These are phyloP conservation scores for Pentalonia nigronervosa DNA, from an alignment of 1,140 invertebrate genomes.

Conservation along the genomic window DNA sequence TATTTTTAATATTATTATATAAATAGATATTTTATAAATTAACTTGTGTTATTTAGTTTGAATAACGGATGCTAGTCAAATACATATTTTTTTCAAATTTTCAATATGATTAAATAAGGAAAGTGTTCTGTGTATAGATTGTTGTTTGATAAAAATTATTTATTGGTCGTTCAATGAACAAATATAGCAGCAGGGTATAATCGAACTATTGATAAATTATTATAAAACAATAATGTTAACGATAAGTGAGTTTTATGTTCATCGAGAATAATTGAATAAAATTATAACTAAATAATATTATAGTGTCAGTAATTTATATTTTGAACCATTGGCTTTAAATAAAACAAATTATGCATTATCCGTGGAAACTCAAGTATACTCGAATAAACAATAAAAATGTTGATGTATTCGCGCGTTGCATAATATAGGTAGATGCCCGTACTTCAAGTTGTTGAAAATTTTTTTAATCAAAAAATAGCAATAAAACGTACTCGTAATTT, in stretches of 20 bases:
- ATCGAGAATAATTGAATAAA: not conserved
- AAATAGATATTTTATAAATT: too few relatives aligned
- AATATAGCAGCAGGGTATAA: not conserved
- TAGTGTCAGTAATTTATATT: not conserved
- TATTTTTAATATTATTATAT: not conserved
- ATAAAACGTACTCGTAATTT: conserved; percentile 1
- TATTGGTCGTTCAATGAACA: not conserved
- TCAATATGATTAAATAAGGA: not conserved
- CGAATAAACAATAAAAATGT: conserved; percentile 20
- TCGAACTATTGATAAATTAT: not conserved
- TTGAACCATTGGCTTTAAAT: not conserved
- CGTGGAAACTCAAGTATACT: not conserved
- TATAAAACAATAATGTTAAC: too few relatives aligned
- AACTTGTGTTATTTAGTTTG: not conserved
- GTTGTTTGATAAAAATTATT: not conserved
- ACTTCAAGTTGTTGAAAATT: not conserved
- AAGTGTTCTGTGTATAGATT: not conserved
- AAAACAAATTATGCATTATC: not conserved
- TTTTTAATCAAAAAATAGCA: conserved; percentile 16
- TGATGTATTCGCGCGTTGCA: not conserved
- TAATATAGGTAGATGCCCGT: not conserved
- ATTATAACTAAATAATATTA: not conserved
- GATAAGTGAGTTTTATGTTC: not conserved
- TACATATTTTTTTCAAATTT: not conserved
- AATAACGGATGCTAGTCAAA: too few relatives aligned